Evolutionary conservation across 2,113 vertebrate species (phyloP).

Genomic region (Stercorarius parasiticus): DNA sequence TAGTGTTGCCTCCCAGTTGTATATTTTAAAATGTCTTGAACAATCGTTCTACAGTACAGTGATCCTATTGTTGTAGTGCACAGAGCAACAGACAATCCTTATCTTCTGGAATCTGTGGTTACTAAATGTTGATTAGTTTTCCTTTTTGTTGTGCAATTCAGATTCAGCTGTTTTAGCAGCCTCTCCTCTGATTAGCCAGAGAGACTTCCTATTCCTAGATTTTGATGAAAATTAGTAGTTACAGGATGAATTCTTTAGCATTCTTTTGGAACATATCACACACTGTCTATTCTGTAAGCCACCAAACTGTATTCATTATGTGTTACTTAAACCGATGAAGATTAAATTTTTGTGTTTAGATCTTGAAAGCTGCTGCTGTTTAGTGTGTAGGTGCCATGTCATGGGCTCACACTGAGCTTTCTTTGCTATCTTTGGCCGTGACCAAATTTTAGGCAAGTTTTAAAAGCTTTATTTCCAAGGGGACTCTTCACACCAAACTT

Average conservation of each 20-base stretch:
- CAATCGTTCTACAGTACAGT: neutral
- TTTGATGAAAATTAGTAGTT: neutral
- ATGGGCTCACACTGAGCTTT: neutral
- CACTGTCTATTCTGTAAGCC: neutral
- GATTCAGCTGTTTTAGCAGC: neutral
- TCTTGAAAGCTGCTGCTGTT: neutral
- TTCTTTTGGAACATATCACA: neutral
- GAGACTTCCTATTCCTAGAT: conserved; percentile 4
- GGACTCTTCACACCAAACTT: neutral
- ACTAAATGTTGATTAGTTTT: neutral
- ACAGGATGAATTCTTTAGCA: neutral
- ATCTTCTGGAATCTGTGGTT: neutral
- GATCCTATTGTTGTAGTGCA: neutral
- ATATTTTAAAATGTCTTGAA: neutral
- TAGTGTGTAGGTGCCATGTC: neutral
- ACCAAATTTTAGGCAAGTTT: neutral
- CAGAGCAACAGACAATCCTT: neutral
- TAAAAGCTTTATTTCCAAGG: neutral
- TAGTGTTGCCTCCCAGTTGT: neutral
- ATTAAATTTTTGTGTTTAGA: neutral
- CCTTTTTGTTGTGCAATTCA: neutral
- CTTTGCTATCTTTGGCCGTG: neutral
- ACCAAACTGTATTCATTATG: neutral
- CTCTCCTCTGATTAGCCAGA: neutral
- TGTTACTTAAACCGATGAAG: neutral